Conservation (phyloP, 2,888 invertebrate genomes). For the Actias luna region DNA sequence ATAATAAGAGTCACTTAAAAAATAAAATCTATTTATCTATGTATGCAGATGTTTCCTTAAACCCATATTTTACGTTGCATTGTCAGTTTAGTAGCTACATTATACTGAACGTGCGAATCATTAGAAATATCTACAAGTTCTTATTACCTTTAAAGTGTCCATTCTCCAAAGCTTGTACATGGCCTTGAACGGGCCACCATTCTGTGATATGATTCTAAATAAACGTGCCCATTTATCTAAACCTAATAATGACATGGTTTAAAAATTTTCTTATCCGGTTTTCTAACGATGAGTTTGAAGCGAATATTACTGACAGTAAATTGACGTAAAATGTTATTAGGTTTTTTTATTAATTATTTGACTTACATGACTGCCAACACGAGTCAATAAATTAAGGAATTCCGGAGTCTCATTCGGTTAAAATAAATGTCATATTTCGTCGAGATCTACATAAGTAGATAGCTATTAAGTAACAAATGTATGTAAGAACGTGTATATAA, state of each 20-base stretch:
- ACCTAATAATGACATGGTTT: slow-evolving; percentile 72
- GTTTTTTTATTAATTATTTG: not conserved
- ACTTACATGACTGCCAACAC: no score
- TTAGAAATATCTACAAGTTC: not conserved
- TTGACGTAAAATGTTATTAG: not conserved
- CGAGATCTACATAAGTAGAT: no score
- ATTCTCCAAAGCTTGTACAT: slow-evolving; percentile 51
- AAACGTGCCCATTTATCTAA: slow-evolving; percentile 84
- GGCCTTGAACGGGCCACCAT: slow-evolving; percentile 82
- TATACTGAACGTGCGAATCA: not conserved
- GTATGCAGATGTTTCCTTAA: no score
- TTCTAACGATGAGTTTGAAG: not conserved
- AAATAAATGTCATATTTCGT: no score
- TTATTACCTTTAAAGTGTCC: slow-evolving; percentile 70
- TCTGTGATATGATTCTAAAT: slow-evolving; percentile 82
- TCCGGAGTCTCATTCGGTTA: no score
- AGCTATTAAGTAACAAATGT: no score
- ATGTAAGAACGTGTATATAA: no score
- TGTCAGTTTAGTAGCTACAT: no score
- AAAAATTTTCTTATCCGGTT: not conserved
- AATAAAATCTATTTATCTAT: no score
- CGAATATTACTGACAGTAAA: not conserved
- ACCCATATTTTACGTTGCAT: no score
- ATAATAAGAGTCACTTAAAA: no score
- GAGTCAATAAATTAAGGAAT: no score